These are phyloP conservation scores for Drosophila azteca DNA, from an alignment of 1,140 invertebrate genomes.

Conservation along the genomic window DNA sequence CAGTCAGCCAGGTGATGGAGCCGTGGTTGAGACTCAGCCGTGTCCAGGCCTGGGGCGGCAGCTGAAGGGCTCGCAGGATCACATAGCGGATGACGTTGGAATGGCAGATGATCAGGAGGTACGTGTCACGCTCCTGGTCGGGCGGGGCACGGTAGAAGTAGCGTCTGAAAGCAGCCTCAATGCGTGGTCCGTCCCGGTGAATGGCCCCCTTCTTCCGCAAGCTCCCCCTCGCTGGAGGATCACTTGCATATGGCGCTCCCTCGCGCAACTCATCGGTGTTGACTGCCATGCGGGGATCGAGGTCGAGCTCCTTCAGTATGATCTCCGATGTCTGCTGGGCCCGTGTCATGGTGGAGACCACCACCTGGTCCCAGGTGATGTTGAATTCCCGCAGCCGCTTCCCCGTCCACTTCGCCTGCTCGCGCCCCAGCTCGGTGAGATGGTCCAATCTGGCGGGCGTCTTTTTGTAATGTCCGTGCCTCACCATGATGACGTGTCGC, in stretches of 20 bases:
- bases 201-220: slow-evolving; percentile 89
- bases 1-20: slow-evolving; percentile 95
- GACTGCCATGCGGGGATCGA: slow-evolving; percentile 82
- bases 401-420: slow-evolving; percentile 93
- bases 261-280: slow-evolving; percentile 88
- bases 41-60: slow-evolving; percentile 98
- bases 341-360: slow-evolving; percentile 96
- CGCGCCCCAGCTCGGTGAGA: slow-evolving; percentile 92
- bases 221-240: slow-evolving; percentile 93
- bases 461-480: slow-evolving; percentile 97
- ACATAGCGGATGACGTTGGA: slow-evolving; percentile 99
- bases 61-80: slow-evolving; percentile 97
- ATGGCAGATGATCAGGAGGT: slow-evolving; percentile 97
- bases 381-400: slow-evolving; percentile 89
- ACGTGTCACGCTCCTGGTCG: slow-evolving; percentile 92
- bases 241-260: slow-evolving; percentile 96
- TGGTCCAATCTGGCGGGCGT: slow-evolving; percentile 88
- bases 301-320: slow-evolving; percentile 85
- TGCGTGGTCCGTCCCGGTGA: slow-evolving; percentile 95
- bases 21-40: slow-evolving; percentile 94
- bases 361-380: slow-evolving; percentile 90
- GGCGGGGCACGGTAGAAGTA: slow-evolving; percentile 95
- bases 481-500: slow-evolving; percentile 94
- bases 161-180: slow-evolving; percentile 97
- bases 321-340: slow-evolving; percentile 95